Conservation (phyloP, 1,140 invertebrate genomes). For the Sycophaga agraensis region DNA sequence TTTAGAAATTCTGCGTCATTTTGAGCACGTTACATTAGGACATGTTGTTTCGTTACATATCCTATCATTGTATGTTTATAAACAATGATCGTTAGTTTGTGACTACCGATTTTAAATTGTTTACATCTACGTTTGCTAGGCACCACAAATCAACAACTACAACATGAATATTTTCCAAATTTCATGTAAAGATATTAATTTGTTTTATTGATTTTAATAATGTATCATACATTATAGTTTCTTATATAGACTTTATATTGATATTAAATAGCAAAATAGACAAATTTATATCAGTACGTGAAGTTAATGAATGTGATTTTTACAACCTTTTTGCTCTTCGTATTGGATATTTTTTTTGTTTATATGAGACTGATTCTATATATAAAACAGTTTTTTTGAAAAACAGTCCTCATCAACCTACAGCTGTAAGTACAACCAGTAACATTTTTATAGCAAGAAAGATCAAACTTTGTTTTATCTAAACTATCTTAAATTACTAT, state of each 20-base stretch:
- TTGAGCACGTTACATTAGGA: neutral
- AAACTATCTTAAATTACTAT: too few relatives aligned
- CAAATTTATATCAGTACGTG: neutral
- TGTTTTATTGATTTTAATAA: neutral
- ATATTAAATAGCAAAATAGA: too few relatives aligned
- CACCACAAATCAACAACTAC: conserved; percentile 1
- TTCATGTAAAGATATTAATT: neutral
- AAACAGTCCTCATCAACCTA: conserved; percentile 41
- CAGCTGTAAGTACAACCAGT: conserved; percentile 39
- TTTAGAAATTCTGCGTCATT: conserved; percentile 16
- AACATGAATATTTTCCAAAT: neutral
- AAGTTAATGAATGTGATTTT: neutral
- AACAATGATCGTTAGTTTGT: neutral
- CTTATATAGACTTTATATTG: too few relatives aligned
- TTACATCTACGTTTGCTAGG: too few relatives aligned
- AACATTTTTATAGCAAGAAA: conserved; percentile 12
- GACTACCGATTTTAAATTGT: neutral
- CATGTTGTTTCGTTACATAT: conserved; percentile 9
- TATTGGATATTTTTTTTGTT: neutral
- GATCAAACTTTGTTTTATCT: conserved; percentile 14
- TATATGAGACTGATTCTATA: conserved; percentile 12
- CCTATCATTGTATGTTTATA: neutral
- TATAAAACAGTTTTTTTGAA: conserved; percentile 43
- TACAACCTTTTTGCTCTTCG: neutral
- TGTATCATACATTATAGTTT: too few relatives aligned